These are phyloP conservation scores for Leptinotarsa juncta DNA, from an alignment of 2,888 invertebrate species.

Conservation along the genomic window DNA sequence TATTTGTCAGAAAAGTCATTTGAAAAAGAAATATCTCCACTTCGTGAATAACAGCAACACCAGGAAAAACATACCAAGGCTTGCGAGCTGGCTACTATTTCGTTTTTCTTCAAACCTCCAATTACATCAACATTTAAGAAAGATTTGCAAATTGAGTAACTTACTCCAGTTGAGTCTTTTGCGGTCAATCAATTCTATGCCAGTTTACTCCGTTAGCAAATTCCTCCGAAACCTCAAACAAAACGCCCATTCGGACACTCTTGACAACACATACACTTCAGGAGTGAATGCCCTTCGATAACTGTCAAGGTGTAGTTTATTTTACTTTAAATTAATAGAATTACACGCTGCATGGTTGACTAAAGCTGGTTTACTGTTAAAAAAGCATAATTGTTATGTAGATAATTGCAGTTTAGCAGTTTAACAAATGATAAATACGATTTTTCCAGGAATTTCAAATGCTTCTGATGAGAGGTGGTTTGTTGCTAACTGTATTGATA, in stretches of 20 bases:
- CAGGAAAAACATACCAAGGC: too few species aligned
- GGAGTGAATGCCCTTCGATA: slow-evolving; percentile 13
- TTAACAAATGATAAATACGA: slow-evolving; percentile 8
- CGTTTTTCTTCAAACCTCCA: too few species aligned
- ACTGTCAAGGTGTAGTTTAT: not conserved
- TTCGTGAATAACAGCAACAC: too few species aligned
- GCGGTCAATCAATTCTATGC: not conserved
- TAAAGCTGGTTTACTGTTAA: slow-evolving; percentile 18
- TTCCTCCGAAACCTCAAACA: not conserved
- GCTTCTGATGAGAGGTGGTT: slow-evolving; percentile 13
- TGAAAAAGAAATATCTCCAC: too few species aligned
- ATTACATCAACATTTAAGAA: too few species aligned
- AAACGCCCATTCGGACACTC: not conserved
- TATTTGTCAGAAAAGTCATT: too few species aligned
- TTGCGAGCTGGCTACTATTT: too few species aligned
- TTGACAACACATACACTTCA: not conserved
- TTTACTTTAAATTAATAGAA: slow-evolving; percentile 13
- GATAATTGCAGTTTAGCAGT: slow-evolving; percentile 17
- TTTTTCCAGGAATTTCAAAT: slow-evolving; percentile 10
- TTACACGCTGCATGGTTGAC: slow-evolving; percentile 15
- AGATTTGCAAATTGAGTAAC: too few species aligned
- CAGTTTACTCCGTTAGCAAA: not conserved
- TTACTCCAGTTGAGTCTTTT: not conserved
- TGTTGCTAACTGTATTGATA: slow-evolving; percentile 15
- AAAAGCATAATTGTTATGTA: slow-evolving; percentile 13